These are phyloP conservation scores for cat (Felis catus) DNA, from an alignment of 2,113 vertebrate species.

Conservation along the genomic window DNA sequence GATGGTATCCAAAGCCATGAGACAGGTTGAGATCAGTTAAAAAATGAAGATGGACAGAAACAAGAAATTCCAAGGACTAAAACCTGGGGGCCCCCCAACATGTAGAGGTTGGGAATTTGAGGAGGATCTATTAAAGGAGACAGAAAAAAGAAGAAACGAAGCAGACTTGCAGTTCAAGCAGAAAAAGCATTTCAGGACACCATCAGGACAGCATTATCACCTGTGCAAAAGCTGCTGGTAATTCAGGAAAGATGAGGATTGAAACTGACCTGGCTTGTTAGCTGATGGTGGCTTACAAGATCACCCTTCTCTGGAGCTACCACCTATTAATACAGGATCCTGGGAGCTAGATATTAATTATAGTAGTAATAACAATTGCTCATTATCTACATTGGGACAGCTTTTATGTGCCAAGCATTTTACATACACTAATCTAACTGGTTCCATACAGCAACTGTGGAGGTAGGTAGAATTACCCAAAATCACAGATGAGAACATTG, in stretches of 20 bases:
- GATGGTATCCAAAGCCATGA: neutral
- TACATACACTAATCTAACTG: neutral
- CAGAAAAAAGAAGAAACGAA: neutral
- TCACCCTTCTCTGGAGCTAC: slow-evolving; percentile 8
- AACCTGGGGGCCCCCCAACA: neutral
- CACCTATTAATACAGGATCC: slow-evolving; percentile 8
- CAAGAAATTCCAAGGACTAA: neutral
- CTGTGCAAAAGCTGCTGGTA: neutral
- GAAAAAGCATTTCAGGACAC: neutral
- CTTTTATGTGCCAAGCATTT: neutral
- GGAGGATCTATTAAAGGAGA: neutral
- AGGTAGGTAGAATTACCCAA: neutral
- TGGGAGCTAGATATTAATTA: slow-evolving; percentile 43
- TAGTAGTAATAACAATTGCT: neutral
- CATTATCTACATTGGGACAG: neutral
- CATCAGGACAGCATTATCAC: neutral
- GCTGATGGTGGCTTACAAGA: neutral
- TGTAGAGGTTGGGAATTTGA: neutral
- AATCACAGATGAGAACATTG: slow-evolving; percentile 22
- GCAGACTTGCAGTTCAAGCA: neutral
- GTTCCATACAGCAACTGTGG: neutral
- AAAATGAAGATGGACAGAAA: neutral
- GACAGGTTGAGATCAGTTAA: neutral
- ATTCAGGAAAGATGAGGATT: neutral
- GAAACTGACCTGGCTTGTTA: slow-evolving; percentile 9